These are phyloP conservation scores for Felis chaus DNA, from an alignment of 2,113 vertebrate genomes.

Conservation along the genomic window DNA sequence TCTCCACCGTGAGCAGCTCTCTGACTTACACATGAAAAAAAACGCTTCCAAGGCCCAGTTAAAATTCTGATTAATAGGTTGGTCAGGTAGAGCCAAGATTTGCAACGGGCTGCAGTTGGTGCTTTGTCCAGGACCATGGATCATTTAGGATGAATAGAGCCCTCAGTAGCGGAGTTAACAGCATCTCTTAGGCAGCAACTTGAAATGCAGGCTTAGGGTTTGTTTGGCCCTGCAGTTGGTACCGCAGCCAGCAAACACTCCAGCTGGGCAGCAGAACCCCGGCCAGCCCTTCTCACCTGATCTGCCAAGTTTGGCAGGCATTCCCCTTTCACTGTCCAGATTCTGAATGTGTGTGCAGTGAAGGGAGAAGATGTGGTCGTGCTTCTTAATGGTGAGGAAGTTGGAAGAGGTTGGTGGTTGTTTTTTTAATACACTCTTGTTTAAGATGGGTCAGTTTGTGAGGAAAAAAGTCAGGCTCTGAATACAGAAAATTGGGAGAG, in stretches of 20 bases:
- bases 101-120: constrained; percentile 35
- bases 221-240: constrained; percentile 72
- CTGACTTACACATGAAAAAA: constrained; percentile 16
- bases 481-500: background rate
- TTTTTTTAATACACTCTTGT: background rate
- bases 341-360: constrained; percentile 37
- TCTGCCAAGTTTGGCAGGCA: constrained; percentile 74
- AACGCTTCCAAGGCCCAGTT: background rate
- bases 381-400: constrained; percentile 61
- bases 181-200: constrained; percentile 69
- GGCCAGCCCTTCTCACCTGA: constrained; percentile 81
- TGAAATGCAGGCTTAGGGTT: constrained; percentile 14
- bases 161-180: constrained; percentile 2
- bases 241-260: background rate
- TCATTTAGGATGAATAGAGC: constrained; percentile 62
- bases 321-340: constrained; percentile 52
- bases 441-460: background rate
- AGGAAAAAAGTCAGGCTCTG: background rate
- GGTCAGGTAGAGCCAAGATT: background rate
- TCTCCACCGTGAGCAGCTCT: background rate
- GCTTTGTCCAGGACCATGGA: constrained; percentile 36
- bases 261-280: constrained; percentile 71
- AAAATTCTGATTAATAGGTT: constrained; percentile 53
- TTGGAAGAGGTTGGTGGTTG: background rate
- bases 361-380: constrained; percentile 55